Evolutionary conservation across 1,140 invertebrate species (phyloP).

Genomic region (Habropoda laboriosa): DNA sequence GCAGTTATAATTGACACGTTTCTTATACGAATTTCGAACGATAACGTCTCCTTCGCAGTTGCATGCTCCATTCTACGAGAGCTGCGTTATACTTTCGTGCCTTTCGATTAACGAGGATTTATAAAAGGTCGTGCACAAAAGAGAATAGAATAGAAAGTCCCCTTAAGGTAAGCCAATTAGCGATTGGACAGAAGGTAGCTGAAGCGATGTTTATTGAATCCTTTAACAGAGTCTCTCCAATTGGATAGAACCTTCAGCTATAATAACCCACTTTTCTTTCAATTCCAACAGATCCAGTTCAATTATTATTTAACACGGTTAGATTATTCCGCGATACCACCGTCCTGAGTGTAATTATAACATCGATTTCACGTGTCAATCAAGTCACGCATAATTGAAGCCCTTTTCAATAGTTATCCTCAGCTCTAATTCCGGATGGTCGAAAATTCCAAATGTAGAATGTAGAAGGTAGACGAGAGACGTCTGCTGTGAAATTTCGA

Average conservation of each 20-base stretch:
- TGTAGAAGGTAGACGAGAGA: too few relatives aligned
- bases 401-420: too few relatives aligned
- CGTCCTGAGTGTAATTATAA: neutral
- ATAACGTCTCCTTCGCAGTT: neutral
- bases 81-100: neutral
- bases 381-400: too few relatives aligned
- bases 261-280: neutral
- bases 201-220: conserved; percentile 38
- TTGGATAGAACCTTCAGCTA: neutral
- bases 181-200: conserved; percentile 27
- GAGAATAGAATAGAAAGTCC: conserved; percentile 24
- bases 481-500: too few relatives aligned
- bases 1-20: too few relatives aligned
- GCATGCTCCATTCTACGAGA: neutral
- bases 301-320: neutral
- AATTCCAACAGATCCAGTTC: too few relatives aligned
- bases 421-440: too few relatives aligned
- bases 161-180: conserved; percentile 16
- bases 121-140: neutral
- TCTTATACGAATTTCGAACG: neutral
- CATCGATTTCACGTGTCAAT: too few relatives aligned
- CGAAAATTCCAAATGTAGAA: too few relatives aligned
- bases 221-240: conserved; percentile 4
- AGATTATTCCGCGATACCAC: neutral
- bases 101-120: conserved; percentile 49